Evolutionary conservation across 2,888 invertebrate species (phyloP), one percentile per base, ranked within the genome.

Genomic region (Thereva unica): DNA sequence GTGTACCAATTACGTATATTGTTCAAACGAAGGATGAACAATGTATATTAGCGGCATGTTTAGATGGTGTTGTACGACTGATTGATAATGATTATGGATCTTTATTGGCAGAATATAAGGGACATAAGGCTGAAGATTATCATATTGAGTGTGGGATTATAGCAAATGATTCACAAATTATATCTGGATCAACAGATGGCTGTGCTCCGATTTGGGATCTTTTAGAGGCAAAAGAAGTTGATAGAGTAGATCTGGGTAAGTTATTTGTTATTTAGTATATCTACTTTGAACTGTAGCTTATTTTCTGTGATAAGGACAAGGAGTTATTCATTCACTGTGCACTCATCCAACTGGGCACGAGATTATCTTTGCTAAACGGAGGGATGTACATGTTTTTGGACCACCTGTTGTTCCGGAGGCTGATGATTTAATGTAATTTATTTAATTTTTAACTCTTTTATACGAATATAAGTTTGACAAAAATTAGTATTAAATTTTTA

Each of bases 11-110:
- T 1, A 94, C 94, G 0, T 91, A 88, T 76, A 90, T 92, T 1
- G 88, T 85, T 69, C 86, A 97, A 73, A 96, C 97, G 0, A 87
- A 91, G 72, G 99, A 99, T 79, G 93, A 92, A 0, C 97, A 97
- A 76, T 98, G 98, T 76, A 84, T 93, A 68, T 83, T 99, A 12
- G 85, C 89, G 1, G 92, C 94, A 72, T 92, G 94, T 72, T 86
- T 92, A 5, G 95, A 97, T 78, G 90, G 88, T 72, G 85, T 87
- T 0, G 83, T 98, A 1, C 87, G 91, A 75, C 83, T 99, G 57
- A 85, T 98, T 72, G 99, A 99, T 78, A 97, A 95, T 81, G 87
- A 87, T 68, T 87, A 88, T 5, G 95, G 95, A 7, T 89, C 91
- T 74, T 78, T 91, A 69, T 80, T 93, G 1, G 85, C 87, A 23